Conservation (phyloP, 1,140 invertebrate species). For the Glossosoma conforme region DNA sequence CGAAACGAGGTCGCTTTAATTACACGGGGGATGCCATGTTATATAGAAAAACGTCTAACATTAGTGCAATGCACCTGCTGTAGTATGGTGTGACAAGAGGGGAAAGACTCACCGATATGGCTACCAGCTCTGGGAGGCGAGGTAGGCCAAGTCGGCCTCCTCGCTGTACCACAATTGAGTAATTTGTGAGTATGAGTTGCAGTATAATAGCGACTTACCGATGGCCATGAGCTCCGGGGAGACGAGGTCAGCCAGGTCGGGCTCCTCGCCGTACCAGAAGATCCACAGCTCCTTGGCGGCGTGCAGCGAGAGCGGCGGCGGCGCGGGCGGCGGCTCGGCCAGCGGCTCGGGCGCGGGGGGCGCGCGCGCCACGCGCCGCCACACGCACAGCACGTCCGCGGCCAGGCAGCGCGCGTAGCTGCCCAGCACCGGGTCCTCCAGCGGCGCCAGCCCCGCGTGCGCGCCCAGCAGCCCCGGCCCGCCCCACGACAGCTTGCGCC, state of each 20-base stretch:
- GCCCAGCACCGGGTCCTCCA: slow-evolving; percentile 89
- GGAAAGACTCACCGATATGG: slow-evolving; percentile 41
- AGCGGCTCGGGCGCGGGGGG: slow-evolving; percentile 48
- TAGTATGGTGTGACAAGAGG: too few relatives aligned
- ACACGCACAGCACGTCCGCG: slow-evolving; percentile 92
- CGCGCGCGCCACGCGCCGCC: slow-evolving; percentile 72
- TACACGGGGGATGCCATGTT: too few relatives aligned
- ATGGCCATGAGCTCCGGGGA: slow-evolving; percentile 71
- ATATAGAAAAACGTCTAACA: too few relatives aligned
- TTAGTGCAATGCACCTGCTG: too few relatives aligned
- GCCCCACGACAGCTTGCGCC: slow-evolving; percentile 88
- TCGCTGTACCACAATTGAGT: slow-evolving; percentile 99
- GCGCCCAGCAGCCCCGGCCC: slow-evolving; percentile 44
- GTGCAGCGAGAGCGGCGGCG: slow-evolving; percentile 66
- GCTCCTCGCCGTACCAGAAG: slow-evolving; percentile 98
- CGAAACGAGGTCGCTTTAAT: too few relatives aligned
- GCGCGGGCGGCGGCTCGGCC: slow-evolving; percentile 53
- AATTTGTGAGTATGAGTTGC: neutral
- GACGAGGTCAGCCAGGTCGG: slow-evolving; percentile 78
- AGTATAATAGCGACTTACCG: slow-evolving; percentile 56
- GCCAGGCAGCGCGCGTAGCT: slow-evolving; percentile 91
- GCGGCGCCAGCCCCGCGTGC: slow-evolving; percentile 58
- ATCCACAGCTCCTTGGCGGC: slow-evolving; percentile 95
- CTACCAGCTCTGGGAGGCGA: slow-evolving; percentile 76
- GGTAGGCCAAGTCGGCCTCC: slow-evolving; percentile 82